These are phyloP conservation scores for Sebastolobus alascanus DNA, from an alignment of 2,797 vertebrate species.

Conservation along the genomic window DNA sequence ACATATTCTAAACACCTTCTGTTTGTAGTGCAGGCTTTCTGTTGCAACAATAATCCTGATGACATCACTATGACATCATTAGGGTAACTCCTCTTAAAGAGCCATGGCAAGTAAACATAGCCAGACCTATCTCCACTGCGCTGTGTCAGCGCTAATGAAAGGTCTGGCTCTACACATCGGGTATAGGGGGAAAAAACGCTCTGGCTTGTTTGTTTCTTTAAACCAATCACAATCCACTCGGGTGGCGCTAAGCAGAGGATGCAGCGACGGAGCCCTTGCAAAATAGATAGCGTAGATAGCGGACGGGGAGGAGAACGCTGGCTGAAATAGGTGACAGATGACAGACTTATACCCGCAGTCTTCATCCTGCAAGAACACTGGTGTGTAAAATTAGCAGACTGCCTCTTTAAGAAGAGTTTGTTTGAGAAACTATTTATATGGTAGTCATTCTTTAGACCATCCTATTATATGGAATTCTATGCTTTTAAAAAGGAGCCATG, in stretches of 20 bases:
- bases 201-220: too few relatives aligned
- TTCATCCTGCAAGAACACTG: not conserved
- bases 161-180: not conserved
- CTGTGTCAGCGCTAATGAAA: too few relatives aligned
- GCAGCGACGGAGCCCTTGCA: too few relatives aligned
- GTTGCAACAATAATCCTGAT: not conserved
- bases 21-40: not conserved
- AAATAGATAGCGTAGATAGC: too few relatives aligned
- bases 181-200: not conserved
- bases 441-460: not conserved
- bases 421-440: not conserved
- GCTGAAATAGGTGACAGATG: not conserved
- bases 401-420: not conserved
- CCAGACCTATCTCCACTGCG: too few relatives aligned
- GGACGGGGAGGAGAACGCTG: too few relatives aligned
- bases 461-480: not conserved
- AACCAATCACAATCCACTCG: too few relatives aligned
- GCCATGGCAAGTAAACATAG: not conserved
- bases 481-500: conserved; percentile 4
- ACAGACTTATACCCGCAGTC: not conserved
- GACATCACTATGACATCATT: conserved; percentile 1
- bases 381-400: not conserved
- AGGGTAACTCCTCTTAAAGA: not conserved
- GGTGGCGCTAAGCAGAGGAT: too few relatives aligned
- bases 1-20: not conserved